A percentile compares a stretch with the other conserved stretches of the same genome.
Evolutionary conservation across 2,888 invertebrate genomes (phyloP).

Genomic region (Drosophila trichaetosa): DNA sequence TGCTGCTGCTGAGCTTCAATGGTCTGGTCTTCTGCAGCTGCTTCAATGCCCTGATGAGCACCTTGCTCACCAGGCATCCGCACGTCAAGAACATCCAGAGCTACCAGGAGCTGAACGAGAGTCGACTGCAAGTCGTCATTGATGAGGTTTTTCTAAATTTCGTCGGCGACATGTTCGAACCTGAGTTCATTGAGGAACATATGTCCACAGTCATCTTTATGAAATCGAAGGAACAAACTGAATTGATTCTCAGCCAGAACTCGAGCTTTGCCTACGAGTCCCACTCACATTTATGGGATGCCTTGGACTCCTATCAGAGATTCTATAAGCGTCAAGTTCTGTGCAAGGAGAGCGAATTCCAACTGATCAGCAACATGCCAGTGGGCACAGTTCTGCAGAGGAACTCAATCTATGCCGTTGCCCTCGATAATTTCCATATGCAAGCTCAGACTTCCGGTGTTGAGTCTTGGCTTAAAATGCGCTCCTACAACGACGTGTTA

Average conservation of each 20-base stretch:
- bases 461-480: accelerated
- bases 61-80: slow-evolving; percentile 43
- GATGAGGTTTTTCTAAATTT: background rate
- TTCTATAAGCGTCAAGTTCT: slow-evolving; percentile 6
- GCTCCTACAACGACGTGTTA: background rate
- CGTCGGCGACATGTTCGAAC: background rate
- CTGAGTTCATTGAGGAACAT: background rate
- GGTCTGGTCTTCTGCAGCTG: slow-evolving; percentile 19
- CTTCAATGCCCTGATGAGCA: slow-evolving; percentile 26
- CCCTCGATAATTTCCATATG: slow-evolving; percentile 31
- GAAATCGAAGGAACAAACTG: background rate
- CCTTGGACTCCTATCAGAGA: slow-evolving; percentile 21
- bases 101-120: slow-evolving; percentile 38
- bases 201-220: slow-evolving; percentile 8
- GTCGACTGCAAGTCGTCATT: slow-evolving; percentile 37
- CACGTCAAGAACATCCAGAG: slow-evolving; percentile 24
- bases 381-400: background rate
- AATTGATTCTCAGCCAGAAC: slow-evolving; percentile 29
- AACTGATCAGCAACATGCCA: slow-evolving; percentile 20
- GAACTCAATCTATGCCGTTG: slow-evolving; percentile 45
- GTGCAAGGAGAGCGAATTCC: slow-evolving; percentile 19
- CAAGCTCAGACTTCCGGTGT: slow-evolving; percentile 19
- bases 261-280: slow-evolving; percentile 46
- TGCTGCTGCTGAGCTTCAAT: background rate
- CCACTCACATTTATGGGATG: background rate